A percentile compares a stretch with the other conserved stretches of the same genome.
Evolutionary conservation across 2,888 invertebrate genomes (phyloP).

Genomic region (Allophyes oxyacanthae): DNA sequence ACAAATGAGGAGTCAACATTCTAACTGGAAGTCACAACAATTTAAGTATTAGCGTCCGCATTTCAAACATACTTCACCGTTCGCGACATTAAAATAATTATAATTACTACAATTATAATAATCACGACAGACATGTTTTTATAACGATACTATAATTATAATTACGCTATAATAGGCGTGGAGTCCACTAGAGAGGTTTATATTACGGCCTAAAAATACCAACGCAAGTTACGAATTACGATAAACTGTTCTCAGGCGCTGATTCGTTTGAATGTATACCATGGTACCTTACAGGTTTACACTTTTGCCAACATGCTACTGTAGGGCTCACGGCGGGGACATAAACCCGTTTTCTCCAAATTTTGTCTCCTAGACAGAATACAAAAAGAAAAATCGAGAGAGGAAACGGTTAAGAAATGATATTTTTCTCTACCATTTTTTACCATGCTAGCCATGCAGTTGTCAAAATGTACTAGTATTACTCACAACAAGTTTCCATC

Average conservation of each 20-base stretch:
- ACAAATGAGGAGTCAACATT: slow-evolving; percentile 11
- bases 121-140: slow-evolving; percentile 33
- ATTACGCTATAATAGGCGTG: slow-evolving; percentile 36
- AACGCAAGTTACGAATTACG: neutral
- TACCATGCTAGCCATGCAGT: no score
- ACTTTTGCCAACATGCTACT: no score
- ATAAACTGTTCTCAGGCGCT: neutral
- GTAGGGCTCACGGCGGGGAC: no score
- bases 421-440: no score
- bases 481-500: no score
- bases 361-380: no score
- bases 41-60: slow-evolving; percentile 22
- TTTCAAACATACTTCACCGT: slow-evolving; percentile 14
- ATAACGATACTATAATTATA: slow-evolving; percentile 56
- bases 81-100: slow-evolving; percentile 38
- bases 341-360: no score
- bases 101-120: slow-evolving; percentile 40
- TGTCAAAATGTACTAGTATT: no score
- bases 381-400: no score
- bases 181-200: neutral
- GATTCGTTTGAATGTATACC: no score
- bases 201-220: neutral
- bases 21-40: slow-evolving; percentile 31
- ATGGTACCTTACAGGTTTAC: no score
- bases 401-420: no score